phyloP scores from a whole-genome alignment of 2,797 vertebrate species.

The Rhynchotus rufescens region DNA sequence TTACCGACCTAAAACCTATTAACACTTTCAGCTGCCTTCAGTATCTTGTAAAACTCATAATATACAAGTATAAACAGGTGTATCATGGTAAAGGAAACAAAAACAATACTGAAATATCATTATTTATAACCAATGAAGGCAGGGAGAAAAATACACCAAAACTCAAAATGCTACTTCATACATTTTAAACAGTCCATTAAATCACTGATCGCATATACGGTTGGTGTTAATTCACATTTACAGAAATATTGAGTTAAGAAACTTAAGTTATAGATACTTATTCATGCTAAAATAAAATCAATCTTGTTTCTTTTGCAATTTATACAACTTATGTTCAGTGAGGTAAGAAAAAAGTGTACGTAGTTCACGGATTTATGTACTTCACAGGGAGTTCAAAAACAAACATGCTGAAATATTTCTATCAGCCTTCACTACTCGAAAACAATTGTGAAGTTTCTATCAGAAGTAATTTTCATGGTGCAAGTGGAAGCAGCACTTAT shows the following conservation, averaged over 20 bases:
- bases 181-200: neutral
- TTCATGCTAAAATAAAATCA: neutral
- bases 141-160: neutral
- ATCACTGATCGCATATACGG: rapidly evolving
- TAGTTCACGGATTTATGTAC: conserved; percentile 49
- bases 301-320: neutral
- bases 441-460: conserved; percentile 61
- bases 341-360: conserved; percentile 22
- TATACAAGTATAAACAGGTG: neutral
- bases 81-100: neutral
- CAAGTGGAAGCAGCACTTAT: conserved; percentile 37
- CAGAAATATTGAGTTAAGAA: neutral
- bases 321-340: neutral
- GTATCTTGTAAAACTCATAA: neutral
- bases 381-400: conserved; percentile 30
- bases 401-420: conserved; percentile 60
- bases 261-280: neutral
- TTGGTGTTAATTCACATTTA: neutral
- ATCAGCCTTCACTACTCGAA: conserved; percentile 52
- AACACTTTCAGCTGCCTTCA: neutral
- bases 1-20: neutral
- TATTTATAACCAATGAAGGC: neutral
- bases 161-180: neutral
- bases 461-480: conserved; percentile 62
- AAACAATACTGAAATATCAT: neutral